Conservation (phyloP, 2,797 vertebrate genomes). For the Sitta carolinensis region DNA sequence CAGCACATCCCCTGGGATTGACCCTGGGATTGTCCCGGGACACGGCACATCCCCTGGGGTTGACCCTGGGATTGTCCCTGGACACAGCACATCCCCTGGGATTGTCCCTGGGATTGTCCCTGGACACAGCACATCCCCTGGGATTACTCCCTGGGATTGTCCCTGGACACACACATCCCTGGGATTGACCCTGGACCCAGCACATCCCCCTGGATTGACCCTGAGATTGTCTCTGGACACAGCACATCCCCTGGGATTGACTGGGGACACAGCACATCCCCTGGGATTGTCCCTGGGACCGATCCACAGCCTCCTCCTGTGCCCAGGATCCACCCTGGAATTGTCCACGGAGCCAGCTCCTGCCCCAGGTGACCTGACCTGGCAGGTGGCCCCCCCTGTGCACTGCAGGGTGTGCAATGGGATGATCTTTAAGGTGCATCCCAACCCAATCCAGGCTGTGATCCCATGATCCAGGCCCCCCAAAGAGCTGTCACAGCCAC, state of each 20-base stretch:
- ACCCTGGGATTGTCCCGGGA: no score
- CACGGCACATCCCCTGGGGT: no score
- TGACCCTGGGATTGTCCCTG: no score
- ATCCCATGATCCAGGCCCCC: fast-evolving
- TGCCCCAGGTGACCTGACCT: fast-evolving
- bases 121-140: no score
- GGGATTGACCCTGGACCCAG: background rate
- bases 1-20: no score
- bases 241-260: no score
- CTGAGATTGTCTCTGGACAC: no score
- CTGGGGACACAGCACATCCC: no score
- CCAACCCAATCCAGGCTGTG: background rate
- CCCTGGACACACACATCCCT: no score
- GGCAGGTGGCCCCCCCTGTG: background rate
- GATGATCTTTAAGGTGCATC: background rate
- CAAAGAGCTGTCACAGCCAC: background rate
- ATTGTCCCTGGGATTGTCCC: background rate
- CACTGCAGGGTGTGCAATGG: background rate
- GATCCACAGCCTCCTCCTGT: no score
- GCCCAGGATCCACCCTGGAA: background rate
- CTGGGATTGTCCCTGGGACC: background rate
- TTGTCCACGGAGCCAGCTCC: background rate
- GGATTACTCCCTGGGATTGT: no score
- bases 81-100: no score
- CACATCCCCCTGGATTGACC: background rate